These are phyloP conservation scores for Timema podura DNA, from an alignment of 2,888 invertebrate species.

Conservation along the genomic window DNA sequence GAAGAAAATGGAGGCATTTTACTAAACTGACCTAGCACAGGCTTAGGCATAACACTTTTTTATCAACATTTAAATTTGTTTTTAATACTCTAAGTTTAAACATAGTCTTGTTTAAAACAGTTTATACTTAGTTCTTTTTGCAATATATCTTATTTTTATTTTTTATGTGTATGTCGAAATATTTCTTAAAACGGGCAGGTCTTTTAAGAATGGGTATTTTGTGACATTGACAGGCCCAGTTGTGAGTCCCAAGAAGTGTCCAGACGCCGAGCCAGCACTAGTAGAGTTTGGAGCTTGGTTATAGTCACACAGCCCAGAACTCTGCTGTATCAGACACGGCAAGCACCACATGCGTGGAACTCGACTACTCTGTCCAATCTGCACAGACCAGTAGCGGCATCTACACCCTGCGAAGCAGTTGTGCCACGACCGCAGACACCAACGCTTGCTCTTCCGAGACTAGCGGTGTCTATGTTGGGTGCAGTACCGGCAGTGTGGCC, in stretches of 20 bases:
- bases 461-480: slow-evolving; percentile 80
- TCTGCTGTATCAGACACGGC: slow-evolving; percentile 68
- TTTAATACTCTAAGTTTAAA: no score
- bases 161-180: no score
- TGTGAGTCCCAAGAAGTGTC: slow-evolving; percentile 12
- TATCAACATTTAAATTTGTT: no score
- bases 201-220: background rate
- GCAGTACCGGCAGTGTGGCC: slow-evolving; percentile 41
- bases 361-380: slow-evolving; percentile 52
- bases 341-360: slow-evolving; percentile 62
- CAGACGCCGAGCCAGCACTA: slow-evolving; percentile 65
- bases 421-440: slow-evolving; percentile 26
- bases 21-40: no score
- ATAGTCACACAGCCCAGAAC: slow-evolving; percentile 83
- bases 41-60: no score
- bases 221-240: slow-evolving; percentile 2
- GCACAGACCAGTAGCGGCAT: slow-evolving; percentile 35
- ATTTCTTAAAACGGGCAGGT: no score
- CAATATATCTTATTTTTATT: no score
- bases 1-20: no score
- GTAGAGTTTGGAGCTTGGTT: slow-evolving; percentile 80
- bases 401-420: slow-evolving; percentile 29
- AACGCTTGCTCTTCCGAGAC: slow-evolving; percentile 70
- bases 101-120: no score
- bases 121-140: no score